These are phyloP conservation scores for Dicyrtoma fusca DNA, from an alignment of 2,888 invertebrate species.

Conservation along the genomic window DNA sequence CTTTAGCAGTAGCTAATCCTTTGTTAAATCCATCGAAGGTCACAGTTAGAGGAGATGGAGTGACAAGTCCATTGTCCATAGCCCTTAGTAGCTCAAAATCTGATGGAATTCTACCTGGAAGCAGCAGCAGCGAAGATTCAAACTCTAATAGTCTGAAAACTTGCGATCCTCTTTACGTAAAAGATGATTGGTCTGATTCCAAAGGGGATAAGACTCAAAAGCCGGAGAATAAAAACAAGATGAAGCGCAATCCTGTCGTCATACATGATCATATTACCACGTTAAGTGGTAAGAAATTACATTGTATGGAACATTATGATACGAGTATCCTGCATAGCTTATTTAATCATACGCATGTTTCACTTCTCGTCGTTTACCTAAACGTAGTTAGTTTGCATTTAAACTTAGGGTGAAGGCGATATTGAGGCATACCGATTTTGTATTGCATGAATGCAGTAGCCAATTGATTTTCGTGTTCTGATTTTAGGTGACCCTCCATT, in stretches of 20 bases:
- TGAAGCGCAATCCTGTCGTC: slow-evolving; percentile 52
- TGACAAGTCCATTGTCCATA: neutral
- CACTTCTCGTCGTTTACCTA: too few relatives aligned
- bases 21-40: neutral
- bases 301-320: too few relatives aligned
- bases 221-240: slow-evolving; percentile 48
- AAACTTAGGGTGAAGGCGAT: too few relatives aligned
- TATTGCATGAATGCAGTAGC: too few relatives aligned
- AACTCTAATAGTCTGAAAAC: slow-evolving; percentile 26
- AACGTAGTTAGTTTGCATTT: too few relatives aligned
- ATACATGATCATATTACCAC: slow-evolving; percentile 55
- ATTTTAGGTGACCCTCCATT: too few relatives aligned
- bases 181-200: slow-evolving; percentile 10
- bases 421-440: too few relatives aligned
- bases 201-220: slow-evolving; percentile 20
- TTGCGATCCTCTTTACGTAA: slow-evolving; percentile 10
- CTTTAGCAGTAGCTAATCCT: neutral
- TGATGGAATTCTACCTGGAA: neutral
- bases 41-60: neutral
- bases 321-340: too few relatives aligned
- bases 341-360: too few relatives aligned
- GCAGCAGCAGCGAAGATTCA: slow-evolving; percentile 18
- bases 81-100: neutral
- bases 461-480: too few relatives aligned
- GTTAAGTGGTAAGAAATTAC: slow-evolving; percentile 40